phyloP scores from a whole-genome alignment of 2,113 vertebrate species.

The Loxodonta africana region DNA sequence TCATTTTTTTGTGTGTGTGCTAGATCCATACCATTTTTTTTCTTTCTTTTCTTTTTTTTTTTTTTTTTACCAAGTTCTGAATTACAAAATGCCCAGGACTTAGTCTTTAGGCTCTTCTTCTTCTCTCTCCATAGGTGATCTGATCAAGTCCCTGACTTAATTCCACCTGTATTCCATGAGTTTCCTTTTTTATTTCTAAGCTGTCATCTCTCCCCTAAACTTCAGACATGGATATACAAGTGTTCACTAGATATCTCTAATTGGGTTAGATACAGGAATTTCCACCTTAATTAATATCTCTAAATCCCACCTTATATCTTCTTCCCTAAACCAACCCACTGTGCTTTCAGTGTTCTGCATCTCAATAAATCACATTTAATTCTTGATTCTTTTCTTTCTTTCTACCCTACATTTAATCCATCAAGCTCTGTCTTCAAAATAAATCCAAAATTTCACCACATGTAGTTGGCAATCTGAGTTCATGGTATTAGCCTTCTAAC shows the following conservation, averaged over 20 bases:
- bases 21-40: background rate
- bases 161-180: background rate
- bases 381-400: background rate
- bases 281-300: background rate
- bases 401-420: background rate
- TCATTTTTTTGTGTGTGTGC: background rate
- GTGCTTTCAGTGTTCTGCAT: background rate
- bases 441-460: background rate
- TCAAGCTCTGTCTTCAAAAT: background rate
- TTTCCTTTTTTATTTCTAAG: background rate
- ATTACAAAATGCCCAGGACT: background rate
- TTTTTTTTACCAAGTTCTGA: background rate
- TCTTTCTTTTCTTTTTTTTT: too few species aligned
- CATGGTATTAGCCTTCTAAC: background rate
- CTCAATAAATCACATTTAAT: background rate
- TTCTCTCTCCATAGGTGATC: background rate
- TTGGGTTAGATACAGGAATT: background rate
- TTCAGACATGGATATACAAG: background rate
- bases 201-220: background rate
- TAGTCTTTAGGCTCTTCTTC: background rate
- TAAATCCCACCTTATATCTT: background rate
- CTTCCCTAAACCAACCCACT: background rate
- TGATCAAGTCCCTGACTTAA: background rate
- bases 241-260: background rate
- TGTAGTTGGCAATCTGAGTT: background rate